These are phyloP conservation scores for Acanthoscelides obtectus DNA, from an alignment of 2,888 invertebrate genomes.

Conservation along the genomic window DNA sequence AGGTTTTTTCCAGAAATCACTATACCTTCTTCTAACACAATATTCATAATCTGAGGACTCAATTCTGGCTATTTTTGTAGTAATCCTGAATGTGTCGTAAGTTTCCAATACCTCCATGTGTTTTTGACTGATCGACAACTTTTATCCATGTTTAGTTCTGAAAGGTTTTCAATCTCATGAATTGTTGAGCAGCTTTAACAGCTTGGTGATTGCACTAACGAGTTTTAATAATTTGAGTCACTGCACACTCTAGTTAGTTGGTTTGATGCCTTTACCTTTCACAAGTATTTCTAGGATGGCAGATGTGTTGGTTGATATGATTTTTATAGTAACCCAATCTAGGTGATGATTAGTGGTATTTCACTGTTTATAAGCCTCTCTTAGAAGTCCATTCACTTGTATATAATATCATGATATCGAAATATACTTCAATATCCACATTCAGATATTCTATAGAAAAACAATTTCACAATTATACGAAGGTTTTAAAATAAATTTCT, in stretches of 20 bases:
- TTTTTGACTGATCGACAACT: constrained; percentile 57
- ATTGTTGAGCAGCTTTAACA: constrained; percentile 58
- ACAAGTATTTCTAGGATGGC: constrained; percentile 48
- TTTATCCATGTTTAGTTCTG: constrained; percentile 45
- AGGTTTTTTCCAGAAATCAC: constrained; percentile 65
- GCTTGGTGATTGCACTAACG: constrained; percentile 53
- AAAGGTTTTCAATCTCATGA: constrained; percentile 53
- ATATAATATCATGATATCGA: no score
- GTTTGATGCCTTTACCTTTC: constrained; percentile 44
- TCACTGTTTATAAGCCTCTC: background rate
- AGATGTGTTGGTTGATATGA: constrained; percentile 37
- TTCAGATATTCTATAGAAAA: no score
- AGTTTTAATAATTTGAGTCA: constrained; percentile 40
- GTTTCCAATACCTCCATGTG: constrained; percentile 67
- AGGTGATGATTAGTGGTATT: constrained; percentile 2
- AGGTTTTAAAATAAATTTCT: no score
- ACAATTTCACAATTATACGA: no score
- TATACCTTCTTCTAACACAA: constrained; percentile 62
- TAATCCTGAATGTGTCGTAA: constrained; percentile 64
- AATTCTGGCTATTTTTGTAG: constrained; percentile 61
- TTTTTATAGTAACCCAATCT: no score
- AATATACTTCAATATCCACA: no score
- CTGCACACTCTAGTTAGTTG: constrained; percentile 41
- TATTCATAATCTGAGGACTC: constrained; percentile 62
- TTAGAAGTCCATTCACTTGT: no score